Conservation (phyloP, 2,113 vertebrate species). For the Gymnocephalus cernua region DNA sequence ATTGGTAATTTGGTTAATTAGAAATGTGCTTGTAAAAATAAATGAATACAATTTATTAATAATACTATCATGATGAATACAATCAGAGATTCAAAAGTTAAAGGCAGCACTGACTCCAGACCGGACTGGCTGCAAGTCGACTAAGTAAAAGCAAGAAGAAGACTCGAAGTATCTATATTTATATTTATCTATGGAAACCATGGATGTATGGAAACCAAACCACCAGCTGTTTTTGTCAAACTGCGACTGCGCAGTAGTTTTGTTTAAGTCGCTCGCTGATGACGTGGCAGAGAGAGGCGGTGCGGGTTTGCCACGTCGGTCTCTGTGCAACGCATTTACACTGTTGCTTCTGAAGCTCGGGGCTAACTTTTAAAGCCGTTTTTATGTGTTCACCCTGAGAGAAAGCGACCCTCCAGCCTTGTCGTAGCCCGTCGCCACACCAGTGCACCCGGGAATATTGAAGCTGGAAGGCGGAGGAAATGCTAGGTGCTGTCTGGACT, state of each 20-base stretch:
- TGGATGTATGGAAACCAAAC: too few relatives aligned
- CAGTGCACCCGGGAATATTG: conserved; percentile 22
- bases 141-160: too few relatives aligned
- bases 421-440: conserved; percentile 9
- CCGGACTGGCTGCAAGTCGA: too few relatives aligned
- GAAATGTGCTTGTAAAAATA: too few relatives aligned
- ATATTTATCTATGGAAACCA: too few relatives aligned
- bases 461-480: conserved; percentile 67
- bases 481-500: conserved; percentile 69
- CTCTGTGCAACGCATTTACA: conserved; percentile 71
- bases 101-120: conserved; percentile 5
- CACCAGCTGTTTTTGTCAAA: conserved; percentile 1
- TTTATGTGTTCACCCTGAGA: conserved; percentile 16
- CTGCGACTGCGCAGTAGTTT: conserved; percentile 55
- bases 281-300: conserved; percentile 74
- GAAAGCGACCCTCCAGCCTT: not conserved
- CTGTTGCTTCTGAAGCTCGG: conserved; percentile 68
- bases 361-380: conserved; percentile 65
- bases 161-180: too few relatives aligned
- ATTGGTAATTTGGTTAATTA: too few relatives aligned
- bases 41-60: too few relatives aligned
- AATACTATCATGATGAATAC: too few relatives aligned
- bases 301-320: conserved; percentile 86
- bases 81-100: too few relatives aligned
- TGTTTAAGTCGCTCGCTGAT: conserved; percentile 73